phyloP scores from a whole-genome alignment of 2,888 invertebrate genomes.

The Eupsilia transversa region DNA sequence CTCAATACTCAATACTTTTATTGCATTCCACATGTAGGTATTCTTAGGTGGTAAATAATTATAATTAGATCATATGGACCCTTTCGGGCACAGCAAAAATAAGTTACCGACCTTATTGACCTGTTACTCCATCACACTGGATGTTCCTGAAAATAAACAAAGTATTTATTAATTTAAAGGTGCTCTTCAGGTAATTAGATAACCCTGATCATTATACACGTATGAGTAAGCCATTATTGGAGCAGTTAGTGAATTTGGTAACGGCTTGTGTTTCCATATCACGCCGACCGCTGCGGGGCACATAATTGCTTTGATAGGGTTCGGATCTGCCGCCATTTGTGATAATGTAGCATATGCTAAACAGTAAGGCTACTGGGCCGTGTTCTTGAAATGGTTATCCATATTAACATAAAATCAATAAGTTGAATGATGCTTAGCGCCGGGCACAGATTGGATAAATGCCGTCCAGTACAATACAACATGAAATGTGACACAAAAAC shows the following conservation, averaged over 20 bases:
- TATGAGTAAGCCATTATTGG: slow-evolving; percentile 3
- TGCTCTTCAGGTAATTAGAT: background rate
- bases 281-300: slow-evolving; percentile 1
- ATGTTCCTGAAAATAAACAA: background rate
- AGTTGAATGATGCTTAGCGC: background rate
- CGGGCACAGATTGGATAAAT: background rate
- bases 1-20: too few relatives aligned
- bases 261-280: slow-evolving; percentile 13
- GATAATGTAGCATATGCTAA: background rate
- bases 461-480: background rate
- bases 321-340: slow-evolving; percentile 14
- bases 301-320: slow-evolving; percentile 43
- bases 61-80: too few relatives aligned
- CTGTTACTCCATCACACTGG: background rate
- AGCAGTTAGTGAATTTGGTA: slow-evolving; percentile 37
- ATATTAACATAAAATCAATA: background rate
- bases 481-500: background rate
- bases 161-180: background rate
- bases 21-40: too few relatives aligned
- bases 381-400: background rate
- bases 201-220: background rate
- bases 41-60: too few relatives aligned
- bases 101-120: too few relatives aligned
- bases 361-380: slow-evolving; percentile 20
- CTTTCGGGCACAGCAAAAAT: too few relatives aligned